phyloP scores from a whole-genome alignment of 2,797 vertebrate species.

The Eupleurogrammus muticus region DNA sequence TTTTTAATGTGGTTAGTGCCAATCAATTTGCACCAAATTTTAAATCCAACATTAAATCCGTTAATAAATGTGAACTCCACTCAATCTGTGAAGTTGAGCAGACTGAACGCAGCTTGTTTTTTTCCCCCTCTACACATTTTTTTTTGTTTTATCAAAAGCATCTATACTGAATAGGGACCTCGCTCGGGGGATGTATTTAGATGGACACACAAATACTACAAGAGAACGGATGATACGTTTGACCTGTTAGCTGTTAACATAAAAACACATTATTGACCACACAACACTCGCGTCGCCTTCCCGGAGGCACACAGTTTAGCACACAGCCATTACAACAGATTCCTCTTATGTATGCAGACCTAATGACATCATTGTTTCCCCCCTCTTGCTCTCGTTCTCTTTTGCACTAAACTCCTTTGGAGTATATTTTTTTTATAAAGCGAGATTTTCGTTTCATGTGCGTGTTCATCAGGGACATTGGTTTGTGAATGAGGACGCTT shows the following conservation, averaged over 20 bases:
- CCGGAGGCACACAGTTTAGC: slow-evolving; percentile 42
- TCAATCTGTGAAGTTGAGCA: background rate
- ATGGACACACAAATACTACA: background rate
- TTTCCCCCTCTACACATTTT: slow-evolving; percentile 1
- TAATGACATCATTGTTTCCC: slow-evolving; percentile 54
- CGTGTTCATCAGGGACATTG: too few relatives aligned
- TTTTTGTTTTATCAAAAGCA: background rate
- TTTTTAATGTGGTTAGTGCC: slow-evolving; percentile 30
- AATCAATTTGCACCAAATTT: slow-evolving; percentile 38
- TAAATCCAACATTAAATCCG: slow-evolving; percentile 5
- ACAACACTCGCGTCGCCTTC: slow-evolving; percentile 8
- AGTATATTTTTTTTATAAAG: slow-evolving; percentile 53
- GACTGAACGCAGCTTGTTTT: slow-evolving; percentile 16
- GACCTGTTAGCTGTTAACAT: slow-evolving; percentile 15
- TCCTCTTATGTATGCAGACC: slow-evolving; percentile 63
- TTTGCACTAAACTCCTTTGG: slow-evolving; percentile 29
- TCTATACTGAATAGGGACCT: background rate
- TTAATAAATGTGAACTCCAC: slow-evolving; percentile 30
- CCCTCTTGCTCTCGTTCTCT: slow-evolving; percentile 19
- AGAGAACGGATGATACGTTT: background rate
- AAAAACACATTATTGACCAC: slow-evolving; percentile 45
- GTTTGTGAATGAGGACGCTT: background rate
- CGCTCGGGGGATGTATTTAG: slow-evolving; percentile 9
- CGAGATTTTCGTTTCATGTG: slow-evolving; percentile 14
- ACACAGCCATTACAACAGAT: slow-evolving; percentile 52